Base-by-base conservation (phyloP, 2,888 invertebrate genomes). In the Phymatocera aterrima region DNA sequence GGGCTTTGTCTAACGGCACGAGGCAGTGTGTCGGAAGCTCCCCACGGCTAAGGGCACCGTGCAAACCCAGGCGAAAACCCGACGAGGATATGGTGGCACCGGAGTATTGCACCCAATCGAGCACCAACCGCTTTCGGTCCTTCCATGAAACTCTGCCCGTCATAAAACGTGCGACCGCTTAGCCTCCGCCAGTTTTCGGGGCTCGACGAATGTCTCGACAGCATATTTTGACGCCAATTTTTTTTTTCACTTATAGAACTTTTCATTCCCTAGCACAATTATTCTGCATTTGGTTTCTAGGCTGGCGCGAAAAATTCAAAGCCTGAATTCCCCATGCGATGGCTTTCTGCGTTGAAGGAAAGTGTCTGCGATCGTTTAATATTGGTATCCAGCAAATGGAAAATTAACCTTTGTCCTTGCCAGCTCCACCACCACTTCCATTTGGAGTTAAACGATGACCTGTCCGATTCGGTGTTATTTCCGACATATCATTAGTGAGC, bases 1-100 rank as follows among this genome's bases (percentile, higher is more conserved):
- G 79, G 81, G 85, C 85, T 86, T 88, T 87, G 85, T 87, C 81
- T 84, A 85, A 82, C 80, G 79, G 79, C 80, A 81, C 80, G 77
- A 81, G 77, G 80, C 60, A 78, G 74, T 37, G 57, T 65, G 79
- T 82, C 81, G 80, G 77, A 78, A 74, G 81, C 74, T 78, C 77
- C 79, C 65, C 72, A 40, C 64, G 77, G 65, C 48, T 77, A 60
- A 64, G 77, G 64, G 28, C 64, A 64, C 51, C 8, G 77, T 51
- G 48, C 57, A 34, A 48, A 77, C 48, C 24, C 48, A n/a, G 51
- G 24, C 68, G 70, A 54, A 40, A 15, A 34, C 40, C 61, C 65
- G 60, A 48, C 65, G 46, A 46, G 18, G 46, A 80, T 48, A 68
- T 54, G 54, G 78, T 21, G n/a, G 80, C 81, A 79, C 82, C 79